Evolutionary conservation across 2,797 vertebrate species (phyloP).

Genomic region (Craterocephalus amniculus): DNA sequence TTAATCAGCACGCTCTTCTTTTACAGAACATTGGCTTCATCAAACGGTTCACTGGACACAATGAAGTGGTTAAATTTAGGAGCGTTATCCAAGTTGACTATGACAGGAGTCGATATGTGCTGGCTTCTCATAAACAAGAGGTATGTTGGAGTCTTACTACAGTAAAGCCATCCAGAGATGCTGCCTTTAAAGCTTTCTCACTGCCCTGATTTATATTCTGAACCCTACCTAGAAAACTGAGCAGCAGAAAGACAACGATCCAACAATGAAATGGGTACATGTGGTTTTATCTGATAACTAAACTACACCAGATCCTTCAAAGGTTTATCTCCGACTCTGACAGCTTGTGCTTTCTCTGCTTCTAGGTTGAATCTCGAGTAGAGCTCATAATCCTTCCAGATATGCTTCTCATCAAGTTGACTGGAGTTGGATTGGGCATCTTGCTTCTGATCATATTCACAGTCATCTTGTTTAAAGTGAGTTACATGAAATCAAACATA

Average conservation of each 20-base stretch:
- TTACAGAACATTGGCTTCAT: conserved; percentile 59
- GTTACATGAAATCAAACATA: background rate
- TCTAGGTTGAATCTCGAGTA: conserved; percentile 55
- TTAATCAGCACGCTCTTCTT: conserved; percentile 14
- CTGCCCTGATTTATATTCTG: background rate
- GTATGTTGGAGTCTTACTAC: conserved; percentile 36
- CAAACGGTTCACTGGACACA: conserved; percentile 50
- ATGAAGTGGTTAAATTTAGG: conserved; percentile 41
- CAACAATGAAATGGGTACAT: conserved; percentile 43
- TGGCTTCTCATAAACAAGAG: conserved; percentile 41
- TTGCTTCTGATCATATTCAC: conserved; percentile 67
- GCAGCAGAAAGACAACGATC: background rate
- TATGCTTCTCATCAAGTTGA: conserved; percentile 34
- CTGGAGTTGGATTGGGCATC: conserved; percentile 61
- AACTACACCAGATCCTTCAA: no score
- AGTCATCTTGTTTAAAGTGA: conserved; percentile 72
- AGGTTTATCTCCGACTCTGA: background rate
- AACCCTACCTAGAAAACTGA: background rate
- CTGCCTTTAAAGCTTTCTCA: background rate
- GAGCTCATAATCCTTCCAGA: conserved; percentile 63
- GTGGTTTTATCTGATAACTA: background rate
- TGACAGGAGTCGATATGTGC: conserved; percentile 48
- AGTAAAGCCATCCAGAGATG: background rate
- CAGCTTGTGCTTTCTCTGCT: background rate
- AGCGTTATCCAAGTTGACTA: conserved; percentile 52